Evolutionary conservation across 2,888 invertebrate species (phyloP).

Genomic region (Orthosia gracilis): DNA sequence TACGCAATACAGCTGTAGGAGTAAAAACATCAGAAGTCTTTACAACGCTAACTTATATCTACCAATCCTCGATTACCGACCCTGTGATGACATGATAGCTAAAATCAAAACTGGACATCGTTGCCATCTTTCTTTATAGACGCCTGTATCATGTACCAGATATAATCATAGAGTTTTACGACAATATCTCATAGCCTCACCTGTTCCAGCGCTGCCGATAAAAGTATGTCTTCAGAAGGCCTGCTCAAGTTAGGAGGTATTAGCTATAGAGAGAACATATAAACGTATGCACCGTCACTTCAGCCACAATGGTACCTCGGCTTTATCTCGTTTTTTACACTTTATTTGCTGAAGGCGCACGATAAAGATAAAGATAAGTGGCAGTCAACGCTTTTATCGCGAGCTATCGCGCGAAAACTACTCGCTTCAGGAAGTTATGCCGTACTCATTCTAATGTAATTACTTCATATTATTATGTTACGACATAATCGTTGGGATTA

Average conservation of each 20-base stretch:
- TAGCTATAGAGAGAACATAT: constrained; percentile 28
- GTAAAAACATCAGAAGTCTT: background rate
- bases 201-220: background rate
- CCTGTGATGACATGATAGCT: background rate
- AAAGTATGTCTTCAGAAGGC: no score
- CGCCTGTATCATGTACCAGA: background rate
- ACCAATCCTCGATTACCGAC: background rate
- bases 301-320: constrained; percentile 80
- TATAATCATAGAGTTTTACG: background rate
- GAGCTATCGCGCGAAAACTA: constrained; percentile 84
- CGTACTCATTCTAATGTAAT: constrained; percentile 62
- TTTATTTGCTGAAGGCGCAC: constrained; percentile 90
- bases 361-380: constrained; percentile 89
- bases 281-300: constrained; percentile 70
- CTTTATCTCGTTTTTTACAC: constrained; percentile 89
- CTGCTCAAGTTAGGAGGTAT: constrained; percentile 11
- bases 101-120: background rate
- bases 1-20: no score
- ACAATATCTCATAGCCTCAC: background rate
- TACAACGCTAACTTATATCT: background rate
- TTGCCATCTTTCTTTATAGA: background rate
- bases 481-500: background rate
- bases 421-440: constrained; percentile 81
- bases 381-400: constrained; percentile 86
- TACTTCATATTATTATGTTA: constrained; percentile 48